These are phyloP conservation scores for Xiphorhynchus erythropygius DNA, from an alignment of 2,797 vertebrate species.

Conservation along the genomic window DNA sequence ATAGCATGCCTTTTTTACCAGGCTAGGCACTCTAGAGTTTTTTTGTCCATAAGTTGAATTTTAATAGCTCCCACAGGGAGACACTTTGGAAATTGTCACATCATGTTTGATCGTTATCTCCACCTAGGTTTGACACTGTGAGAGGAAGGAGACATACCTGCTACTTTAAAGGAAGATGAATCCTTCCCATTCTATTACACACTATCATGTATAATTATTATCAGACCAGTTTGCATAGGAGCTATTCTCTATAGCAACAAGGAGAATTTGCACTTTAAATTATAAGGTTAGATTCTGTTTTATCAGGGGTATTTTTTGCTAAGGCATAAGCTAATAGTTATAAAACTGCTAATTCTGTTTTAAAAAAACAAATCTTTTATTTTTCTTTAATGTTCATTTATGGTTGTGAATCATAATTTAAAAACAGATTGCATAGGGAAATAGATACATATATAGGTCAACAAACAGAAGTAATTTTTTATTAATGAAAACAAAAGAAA, in stretches of 20 bases:
- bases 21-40: neutral
- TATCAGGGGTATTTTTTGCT: neutral
- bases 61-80: constrained; percentile 47
- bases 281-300: neutral
- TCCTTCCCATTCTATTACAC: neutral
- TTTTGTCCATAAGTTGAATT: constrained; percentile 22
- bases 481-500: neutral
- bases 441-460: neutral
- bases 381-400: neutral
- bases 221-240: neutral
- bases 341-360: neutral
- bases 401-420: neutral
- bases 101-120: constrained; percentile 33
- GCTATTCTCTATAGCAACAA: neutral
- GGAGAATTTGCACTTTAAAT: neutral
- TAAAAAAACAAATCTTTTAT: neutral
- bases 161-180: constrained; percentile 13
- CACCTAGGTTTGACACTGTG: neutral
- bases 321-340: neutral
- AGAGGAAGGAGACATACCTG: neutral
- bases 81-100: neutral
- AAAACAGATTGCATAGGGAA: neutral
- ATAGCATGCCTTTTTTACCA: neutral
- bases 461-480: neutral
- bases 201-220: neutral